Percentiles rank a stretch among this genome's conserved stretches.
These are phyloP conservation scores for Cololabis saira DNA, from an alignment of 2,113 vertebrate genomes.

Conservation along the genomic window DNA sequence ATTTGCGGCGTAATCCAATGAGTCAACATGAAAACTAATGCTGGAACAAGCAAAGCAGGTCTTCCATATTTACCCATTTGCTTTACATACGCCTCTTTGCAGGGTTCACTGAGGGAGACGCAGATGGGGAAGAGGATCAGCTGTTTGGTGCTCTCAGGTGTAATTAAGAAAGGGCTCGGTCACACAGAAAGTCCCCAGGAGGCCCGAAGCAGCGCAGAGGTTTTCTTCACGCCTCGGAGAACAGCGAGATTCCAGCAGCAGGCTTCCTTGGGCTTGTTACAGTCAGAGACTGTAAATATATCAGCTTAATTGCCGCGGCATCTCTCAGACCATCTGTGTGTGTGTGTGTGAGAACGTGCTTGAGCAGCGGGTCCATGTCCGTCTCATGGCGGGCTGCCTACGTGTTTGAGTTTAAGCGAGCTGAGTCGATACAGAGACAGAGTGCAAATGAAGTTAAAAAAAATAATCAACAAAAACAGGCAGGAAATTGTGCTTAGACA, in stretches of 20 bases:
- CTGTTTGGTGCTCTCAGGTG: conserved; percentile 62
- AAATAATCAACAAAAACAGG: conserved; percentile 55
- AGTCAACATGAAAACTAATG: not conserved
- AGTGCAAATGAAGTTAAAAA: conserved; percentile 32
- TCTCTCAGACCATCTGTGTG: conserved; percentile 67
- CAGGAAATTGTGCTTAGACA: conserved; percentile 56
- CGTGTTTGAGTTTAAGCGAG: conserved; percentile 17
- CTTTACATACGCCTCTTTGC: conserved; percentile 12
- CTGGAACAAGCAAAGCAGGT: not conserved
- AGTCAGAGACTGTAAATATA: conserved; percentile 57
- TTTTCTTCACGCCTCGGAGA: conserved; percentile 48
- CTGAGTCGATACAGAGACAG: not conserved
- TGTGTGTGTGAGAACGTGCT: conserved; percentile 42
- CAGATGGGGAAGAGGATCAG: conserved; percentile 65
- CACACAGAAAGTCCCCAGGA: conserved; percentile 52
- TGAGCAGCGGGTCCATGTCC: conserved; percentile 28
- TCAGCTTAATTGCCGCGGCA: conserved; percentile 56
- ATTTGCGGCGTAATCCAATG: conserved; percentile 6
- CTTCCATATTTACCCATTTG: conserved; percentile 22
- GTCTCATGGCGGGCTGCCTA: not conserved
- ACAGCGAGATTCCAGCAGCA: conserved; percentile 36
- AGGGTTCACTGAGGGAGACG: conserved; percentile 48
- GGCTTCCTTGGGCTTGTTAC: conserved; percentile 56
- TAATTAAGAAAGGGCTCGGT: conserved; percentile 65
- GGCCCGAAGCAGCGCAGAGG: conserved; percentile 20